Conservation (phyloP, 2,888 invertebrate species). For the Liodrosophila aerea region DNA sequence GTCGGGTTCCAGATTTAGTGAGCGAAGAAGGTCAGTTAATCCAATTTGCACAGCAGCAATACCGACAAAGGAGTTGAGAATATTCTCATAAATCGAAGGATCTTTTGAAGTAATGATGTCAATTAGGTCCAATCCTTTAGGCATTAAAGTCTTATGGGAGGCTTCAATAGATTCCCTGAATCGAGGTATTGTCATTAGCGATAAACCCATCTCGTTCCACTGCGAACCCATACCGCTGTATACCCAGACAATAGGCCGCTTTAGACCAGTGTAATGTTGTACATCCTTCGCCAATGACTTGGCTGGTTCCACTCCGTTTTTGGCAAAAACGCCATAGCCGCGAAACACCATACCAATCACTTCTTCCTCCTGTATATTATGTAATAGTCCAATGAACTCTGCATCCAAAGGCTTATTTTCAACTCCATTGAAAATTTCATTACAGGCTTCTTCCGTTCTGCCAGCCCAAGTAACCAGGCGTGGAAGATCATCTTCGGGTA, state of each 20-base stretch:
- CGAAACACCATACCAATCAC: conserved; percentile 88
- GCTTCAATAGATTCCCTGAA: conserved; percentile 88
- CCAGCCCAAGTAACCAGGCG: conserved; percentile 90
- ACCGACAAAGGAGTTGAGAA: conserved; percentile 88
- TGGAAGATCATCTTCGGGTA: conserved; percentile 87
- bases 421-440: conserved; percentile 86
- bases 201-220: conserved; percentile 92
- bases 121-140: conserved; percentile 86
- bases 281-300: conserved; percentile 83
- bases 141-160: conserved; percentile 84
- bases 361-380: conserved; percentile 85
- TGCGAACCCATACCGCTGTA: conserved; percentile 96
- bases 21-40: conserved; percentile 85
- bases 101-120: conserved; percentile 86
- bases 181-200: conserved; percentile 88
- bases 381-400: conserved; percentile 85
- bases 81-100: conserved; percentile 85
- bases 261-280: conserved; percentile 85
- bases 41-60: conserved; percentile 88
- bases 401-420: conserved; percentile 85
- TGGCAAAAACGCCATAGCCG: conserved; percentile 86
- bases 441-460: conserved; percentile 90
- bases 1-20: conserved; percentile 87
- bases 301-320: conserved; percentile 59
- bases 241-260: conserved; percentile 92